These are phyloP conservation scores for Poeciliopsis turneri DNA, from an alignment of 2,797 vertebrate genomes.

Conservation along the genomic window DNA sequence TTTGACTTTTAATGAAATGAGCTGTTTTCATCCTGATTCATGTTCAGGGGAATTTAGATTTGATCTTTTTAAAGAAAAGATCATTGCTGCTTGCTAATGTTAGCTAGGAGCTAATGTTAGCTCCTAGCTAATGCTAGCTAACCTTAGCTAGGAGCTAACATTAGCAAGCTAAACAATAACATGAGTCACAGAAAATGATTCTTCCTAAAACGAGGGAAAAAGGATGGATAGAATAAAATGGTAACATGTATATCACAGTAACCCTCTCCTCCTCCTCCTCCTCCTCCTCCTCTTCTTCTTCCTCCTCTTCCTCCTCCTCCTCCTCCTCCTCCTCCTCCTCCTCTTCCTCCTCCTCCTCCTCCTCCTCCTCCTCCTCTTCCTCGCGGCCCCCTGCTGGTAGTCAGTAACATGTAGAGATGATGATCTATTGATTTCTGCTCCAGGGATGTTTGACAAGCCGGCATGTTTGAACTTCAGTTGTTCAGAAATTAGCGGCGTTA, in stretches of 20 bases:
- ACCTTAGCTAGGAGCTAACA: no score
- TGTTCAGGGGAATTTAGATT: not conserved
- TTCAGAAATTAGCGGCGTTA: slow-evolving; percentile 62
- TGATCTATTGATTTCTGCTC: slow-evolving; percentile 72
- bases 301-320: not conserved
- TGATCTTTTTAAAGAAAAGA: not conserved
- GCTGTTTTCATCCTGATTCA: not conserved
- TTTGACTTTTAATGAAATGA: not conserved
- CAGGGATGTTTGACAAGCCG: slow-evolving; percentile 64
- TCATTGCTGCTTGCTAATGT: not conserved
- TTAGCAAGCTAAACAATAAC: not conserved
- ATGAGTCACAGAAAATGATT: no score
- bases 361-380: not conserved
- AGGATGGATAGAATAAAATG: no score
- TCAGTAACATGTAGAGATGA: slow-evolving; percentile 71
- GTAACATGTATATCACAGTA: not conserved
- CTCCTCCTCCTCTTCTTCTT: not conserved
- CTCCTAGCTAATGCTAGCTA: not conserved
- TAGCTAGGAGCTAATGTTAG: no score
- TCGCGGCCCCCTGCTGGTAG: slow-evolving; percentile 26
- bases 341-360: not conserved
- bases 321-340: not conserved
- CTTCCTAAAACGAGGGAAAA: no score
- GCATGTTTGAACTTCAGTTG: slow-evolving; percentile 69
- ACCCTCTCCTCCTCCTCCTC: not conserved